These are phyloP conservation scores for Psettodes erumei DNA, from an alignment of 2,113 vertebrate species.

Conservation along the genomic window DNA sequence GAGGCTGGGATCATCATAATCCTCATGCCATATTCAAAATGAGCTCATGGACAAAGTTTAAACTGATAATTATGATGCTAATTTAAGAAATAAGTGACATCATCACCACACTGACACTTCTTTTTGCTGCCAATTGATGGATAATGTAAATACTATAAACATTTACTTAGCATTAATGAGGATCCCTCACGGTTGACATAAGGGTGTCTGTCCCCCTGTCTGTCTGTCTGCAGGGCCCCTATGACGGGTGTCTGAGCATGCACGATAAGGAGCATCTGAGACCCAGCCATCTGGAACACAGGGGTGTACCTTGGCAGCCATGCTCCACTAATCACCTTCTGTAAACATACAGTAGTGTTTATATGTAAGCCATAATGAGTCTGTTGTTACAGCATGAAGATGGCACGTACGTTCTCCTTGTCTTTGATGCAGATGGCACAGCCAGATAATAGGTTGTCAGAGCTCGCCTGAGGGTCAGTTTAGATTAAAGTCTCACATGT, in stretches of 20 bases:
- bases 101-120: background rate
- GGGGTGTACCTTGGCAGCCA: constrained; percentile 50
- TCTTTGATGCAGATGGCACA: constrained; percentile 57
- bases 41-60: constrained; percentile 1
- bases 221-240: background rate
- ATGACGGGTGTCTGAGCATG: constrained; percentile 33
- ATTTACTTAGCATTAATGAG: background rate
- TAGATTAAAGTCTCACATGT: constrained; percentile 1
- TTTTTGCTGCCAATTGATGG: constrained; percentile 9
- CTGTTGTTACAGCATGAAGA: constrained; percentile 46
- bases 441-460: constrained; percentile 48
- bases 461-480: constrained; percentile 31
- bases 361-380: constrained; percentile 61
- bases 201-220: background rate
- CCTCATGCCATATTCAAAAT: background rate
- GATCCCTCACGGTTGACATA: constrained; percentile 3
- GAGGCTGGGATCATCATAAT: constrained; percentile 5
- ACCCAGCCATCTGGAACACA: constrained; percentile 64
- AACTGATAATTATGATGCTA: constrained; percentile 16
- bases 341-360: constrained; percentile 77
- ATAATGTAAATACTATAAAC: constrained; percentile 10
- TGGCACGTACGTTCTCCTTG: constrained; percentile 7
- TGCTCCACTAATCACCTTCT: constrained; percentile 57
- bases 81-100: background rate
- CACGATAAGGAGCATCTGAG: constrained; percentile 55